Evolutionary conservation across 2,888 invertebrate genomes (phyloP), one percentile per base, ranked within the genome.

Genomic region (Lapara coniferarum): DNA sequence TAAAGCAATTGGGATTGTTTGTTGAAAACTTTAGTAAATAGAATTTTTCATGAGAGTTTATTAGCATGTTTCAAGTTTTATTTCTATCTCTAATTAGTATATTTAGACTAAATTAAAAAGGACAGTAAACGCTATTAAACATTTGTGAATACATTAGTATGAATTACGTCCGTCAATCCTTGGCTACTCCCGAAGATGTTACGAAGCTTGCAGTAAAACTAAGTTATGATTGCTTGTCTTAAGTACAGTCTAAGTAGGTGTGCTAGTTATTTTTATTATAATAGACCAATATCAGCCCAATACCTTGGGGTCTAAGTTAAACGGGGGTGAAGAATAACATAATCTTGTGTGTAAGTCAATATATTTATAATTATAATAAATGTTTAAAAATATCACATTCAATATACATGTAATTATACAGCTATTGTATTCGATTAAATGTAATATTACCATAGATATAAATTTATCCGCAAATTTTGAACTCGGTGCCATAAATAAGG

Each of bases 401-500:
- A 37, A 7, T 37, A 37, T 37, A 37, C 37, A 37, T 37, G 37
- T 37, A 37, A 37, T 4, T 37, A 37, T 37, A 8, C 4, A 37
- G 37, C 37, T 37, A 37, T 37, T 37, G 5, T 12, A 19, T 46
- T 63, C 10, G 16, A 19, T 19, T 49, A 49, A 49, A 49, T 63
- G 12, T 49, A 19, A 12, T 51, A 30, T 13, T 63, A 49, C 16
- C 25, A 46, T 68, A 58, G 46, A 46, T 59, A 16, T 59, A 59
- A 44, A 37, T 53, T 44, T 46, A 55, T n/a, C 44, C 44, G 55
- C 16, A 53, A 55, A 56, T 37, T 8, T 53, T 19, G 66, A 66
- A 59, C 66, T 71, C 73, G 71, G 74, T 75, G 77, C 73, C 74
- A 77, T 72, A 70, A 55, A 52, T 69, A 57, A 19, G 63, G 68